These are phyloP conservation scores for Vollenhovia emeryi DNA, from an alignment of 1,140 invertebrate species.

Conservation along the genomic window DNA sequence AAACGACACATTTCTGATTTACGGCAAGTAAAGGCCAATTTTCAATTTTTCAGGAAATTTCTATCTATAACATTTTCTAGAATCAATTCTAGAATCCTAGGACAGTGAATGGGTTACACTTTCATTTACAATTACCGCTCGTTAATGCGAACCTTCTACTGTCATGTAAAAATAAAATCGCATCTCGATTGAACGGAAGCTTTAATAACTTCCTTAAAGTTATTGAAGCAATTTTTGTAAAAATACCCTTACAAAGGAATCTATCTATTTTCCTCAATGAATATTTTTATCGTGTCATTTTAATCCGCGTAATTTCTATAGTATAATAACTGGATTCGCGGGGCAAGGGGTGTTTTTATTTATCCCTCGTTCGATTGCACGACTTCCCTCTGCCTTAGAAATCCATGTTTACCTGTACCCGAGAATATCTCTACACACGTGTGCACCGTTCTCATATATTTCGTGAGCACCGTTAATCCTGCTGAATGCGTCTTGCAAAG, in stretches of 20 bases:
- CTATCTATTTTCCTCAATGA: neutral
- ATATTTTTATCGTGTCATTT: conserved; percentile 12
- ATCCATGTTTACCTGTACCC: conserved; percentile 58
- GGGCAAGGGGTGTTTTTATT: neutral
- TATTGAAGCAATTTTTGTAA: neutral
- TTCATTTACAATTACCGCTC: neutral
- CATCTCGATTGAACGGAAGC: neutral
- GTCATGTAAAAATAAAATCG: neutral
- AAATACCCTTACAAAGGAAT: neutral
- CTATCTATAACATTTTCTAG: neutral
- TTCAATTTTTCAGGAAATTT: neutral
- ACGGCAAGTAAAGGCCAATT: neutral
- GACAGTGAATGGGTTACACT: neutral
- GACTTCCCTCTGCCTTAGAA: conserved; percentile 49
- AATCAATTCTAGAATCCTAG: neutral
- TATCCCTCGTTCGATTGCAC: conserved; percentile 1
- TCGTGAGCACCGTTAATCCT: conserved; percentile 56
- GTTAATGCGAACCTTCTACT: neutral
- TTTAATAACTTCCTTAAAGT: neutral
- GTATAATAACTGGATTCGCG: neutral
- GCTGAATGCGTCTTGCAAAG: conserved; percentile 51
- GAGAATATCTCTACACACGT: conserved; percentile 39
- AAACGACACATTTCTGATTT: neutral
- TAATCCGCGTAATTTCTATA: neutral
- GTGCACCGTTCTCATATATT: conserved; percentile 58